These are phyloP conservation scores for Amblyornis subalaris DNA, from an alignment of 2,113 vertebrate species.

Conservation along the genomic window DNA sequence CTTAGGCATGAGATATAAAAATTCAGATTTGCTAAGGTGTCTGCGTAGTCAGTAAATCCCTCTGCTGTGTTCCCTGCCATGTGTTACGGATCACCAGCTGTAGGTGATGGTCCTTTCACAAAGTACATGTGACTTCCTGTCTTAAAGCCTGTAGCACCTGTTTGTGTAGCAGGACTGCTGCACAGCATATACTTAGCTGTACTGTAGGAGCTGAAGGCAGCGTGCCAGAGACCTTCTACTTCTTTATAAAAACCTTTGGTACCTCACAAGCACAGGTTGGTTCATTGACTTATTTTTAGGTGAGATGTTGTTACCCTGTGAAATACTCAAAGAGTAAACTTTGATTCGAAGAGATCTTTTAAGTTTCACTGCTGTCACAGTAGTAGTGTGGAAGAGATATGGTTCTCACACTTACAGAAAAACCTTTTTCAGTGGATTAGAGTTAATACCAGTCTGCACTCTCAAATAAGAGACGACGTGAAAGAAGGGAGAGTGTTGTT, in stretches of 20 bases:
- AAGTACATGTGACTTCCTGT: not conserved
- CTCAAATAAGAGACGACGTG: not conserved
- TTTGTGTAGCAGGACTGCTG: not conserved
- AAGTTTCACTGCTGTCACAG: not conserved
- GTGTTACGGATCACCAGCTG: not conserved
- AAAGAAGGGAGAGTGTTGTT: not conserved
- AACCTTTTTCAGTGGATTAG: not conserved
- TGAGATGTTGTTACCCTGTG: not conserved
- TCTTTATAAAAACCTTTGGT: not conserved
- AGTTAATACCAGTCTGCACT: not conserved
- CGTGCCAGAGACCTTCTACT: not conserved
- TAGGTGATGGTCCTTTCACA: not conserved
- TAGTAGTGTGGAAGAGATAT: not conserved
- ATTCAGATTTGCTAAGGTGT: not conserved
- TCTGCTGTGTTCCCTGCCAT: not conserved
- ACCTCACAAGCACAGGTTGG: not conserved
- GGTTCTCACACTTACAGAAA: not conserved
- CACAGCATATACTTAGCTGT: not conserved
- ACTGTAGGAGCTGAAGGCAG: not conserved
- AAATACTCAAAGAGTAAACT: not conserved
- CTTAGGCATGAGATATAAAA: not conserved
- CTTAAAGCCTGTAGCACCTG: not conserved
- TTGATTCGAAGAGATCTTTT: fast-evolving
- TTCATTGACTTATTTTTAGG: not conserved
- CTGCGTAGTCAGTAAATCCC: not conserved